phyloP scores from a whole-genome alignment of 2,113 vertebrate genomes.

The Myrmecobius fasciatus region DNA sequence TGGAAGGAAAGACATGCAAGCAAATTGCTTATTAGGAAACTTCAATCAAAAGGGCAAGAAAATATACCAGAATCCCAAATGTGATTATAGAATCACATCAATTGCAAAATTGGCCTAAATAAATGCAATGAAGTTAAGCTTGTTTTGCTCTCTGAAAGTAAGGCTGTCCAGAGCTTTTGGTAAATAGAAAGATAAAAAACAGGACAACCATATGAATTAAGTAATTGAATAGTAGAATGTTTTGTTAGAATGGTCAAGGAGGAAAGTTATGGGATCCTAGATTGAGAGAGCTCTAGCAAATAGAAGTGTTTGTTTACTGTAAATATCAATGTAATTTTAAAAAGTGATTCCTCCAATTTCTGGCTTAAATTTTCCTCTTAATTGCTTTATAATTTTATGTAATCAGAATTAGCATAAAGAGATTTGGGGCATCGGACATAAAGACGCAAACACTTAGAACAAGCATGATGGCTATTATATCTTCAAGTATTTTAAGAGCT shows the following conservation, averaged over 20 bases:
- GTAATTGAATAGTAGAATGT: background rate
- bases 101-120: background rate
- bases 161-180: background rate
- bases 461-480: background rate
- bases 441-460: background rate
- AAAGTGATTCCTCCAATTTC: background rate
- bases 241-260: background rate
- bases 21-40: constrained; percentile 16
- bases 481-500: background rate
- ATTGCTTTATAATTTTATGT: background rate
- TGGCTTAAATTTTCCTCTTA: background rate
- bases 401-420: background rate
- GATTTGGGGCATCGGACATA: background rate
- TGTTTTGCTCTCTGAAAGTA: background rate
- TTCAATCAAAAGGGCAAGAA: background rate
- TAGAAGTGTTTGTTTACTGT: background rate
- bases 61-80: background rate
- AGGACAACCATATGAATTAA: background rate
- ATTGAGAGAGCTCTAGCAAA: background rate
- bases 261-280: background rate
- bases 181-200: background rate
- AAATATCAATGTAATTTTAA: background rate
- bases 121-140: background rate
- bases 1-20: background rate
- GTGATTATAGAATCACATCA: background rate